Base-by-base conservation (phyloP, 2,113 vertebrate species). In the Heterotis niloticus region DNA sequence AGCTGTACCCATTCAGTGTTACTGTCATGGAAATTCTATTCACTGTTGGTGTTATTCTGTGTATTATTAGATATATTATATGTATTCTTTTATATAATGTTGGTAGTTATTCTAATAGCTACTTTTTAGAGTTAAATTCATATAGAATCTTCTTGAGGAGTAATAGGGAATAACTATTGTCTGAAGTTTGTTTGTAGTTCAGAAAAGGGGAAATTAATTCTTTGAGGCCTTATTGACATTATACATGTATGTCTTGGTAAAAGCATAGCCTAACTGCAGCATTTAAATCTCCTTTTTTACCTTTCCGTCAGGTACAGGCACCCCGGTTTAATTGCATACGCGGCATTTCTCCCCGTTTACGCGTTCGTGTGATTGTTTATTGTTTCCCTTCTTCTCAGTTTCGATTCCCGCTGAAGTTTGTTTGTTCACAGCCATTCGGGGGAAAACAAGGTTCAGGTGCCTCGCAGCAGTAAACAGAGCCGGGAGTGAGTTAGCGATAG, bases 231-330 rank as follows among this genome's bases (percentile, higher is more conserved):
- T 44, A 44, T 44, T 44, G 2, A 44, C 34, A 82, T 80, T 71
- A 74, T 65, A 77, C 74, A 81, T 75, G 79, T 72, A 64, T 65
- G 79, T 44, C 75, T 68, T 20, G 79, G 82, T 83, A 82, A 80
- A 24, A 81, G 77, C 77, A 51, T 57, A 59, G 64, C 75, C 76
- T 78, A 76, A 86, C 84, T 82, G 59, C 29, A 76, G 75, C 78
- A 26, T 83, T 67, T 56, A 74, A 74, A 75, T 79, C 23, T 64
- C 74, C 24, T 66, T 54, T 67, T 14, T 18, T 66, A 52, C 66
- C 62, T 66, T 57, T 79, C 18, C 14, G 24, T 51, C 64, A 78
- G 70, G 54, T 81, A 44, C 77, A 74, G 64, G 56, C 64, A 64
- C 26, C 44, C 68, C 68, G 34, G 64, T 77, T 34, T 59, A 34